Evolutionary conservation across 2,888 invertebrate species (phyloP), one percentile per base, ranked within the genome.

Genomic region (Linnaemya vulpina): DNA sequence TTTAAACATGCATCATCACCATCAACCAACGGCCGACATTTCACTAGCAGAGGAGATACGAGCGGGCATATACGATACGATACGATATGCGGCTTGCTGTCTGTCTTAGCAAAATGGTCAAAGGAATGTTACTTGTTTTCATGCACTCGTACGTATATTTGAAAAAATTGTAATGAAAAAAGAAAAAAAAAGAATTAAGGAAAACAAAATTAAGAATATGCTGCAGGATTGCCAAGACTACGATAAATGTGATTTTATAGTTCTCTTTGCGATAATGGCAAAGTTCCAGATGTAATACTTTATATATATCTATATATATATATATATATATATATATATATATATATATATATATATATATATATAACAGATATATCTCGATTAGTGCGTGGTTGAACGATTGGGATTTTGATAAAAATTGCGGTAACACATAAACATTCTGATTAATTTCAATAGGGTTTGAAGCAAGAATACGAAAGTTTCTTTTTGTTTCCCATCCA

Each of bases 121-220:
- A 89, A 84, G 91, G 91, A 91, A 91, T 91, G 90, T 88, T 89
- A 90, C 90, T 89, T 87, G 91, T 91, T 91, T 91, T 87, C 87
- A 87, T 88, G 81, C 79, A 86, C 79, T 83, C 53, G 51, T 53
- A 46, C 60, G 43, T 60, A 78, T 63, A 68, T 77, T 77, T 68
- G 51, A 67, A 68, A 77, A 68, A 62, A 68, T 60, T 60, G 60
- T 15, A 25, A 53, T 53, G 55, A 25, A 78, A 77, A 75, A 40
- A 35, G 68, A 62, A 73, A 35, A 55, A 55, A 22, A n/a, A n/a
- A n/a, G n/a, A n/a, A n/a, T n/a, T n/a, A n/a, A 78, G 22, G 9
- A 68, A 55, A 65, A 58, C n/a, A 75, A 82, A 65, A 38, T 49
- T 38, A 53, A 62, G 43, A 77, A 75, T 67, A 17, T 40, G 17